phyloP scores from a whole-genome alignment of 2,797 vertebrate genomes.

The Artibeus lituratus region DNA sequence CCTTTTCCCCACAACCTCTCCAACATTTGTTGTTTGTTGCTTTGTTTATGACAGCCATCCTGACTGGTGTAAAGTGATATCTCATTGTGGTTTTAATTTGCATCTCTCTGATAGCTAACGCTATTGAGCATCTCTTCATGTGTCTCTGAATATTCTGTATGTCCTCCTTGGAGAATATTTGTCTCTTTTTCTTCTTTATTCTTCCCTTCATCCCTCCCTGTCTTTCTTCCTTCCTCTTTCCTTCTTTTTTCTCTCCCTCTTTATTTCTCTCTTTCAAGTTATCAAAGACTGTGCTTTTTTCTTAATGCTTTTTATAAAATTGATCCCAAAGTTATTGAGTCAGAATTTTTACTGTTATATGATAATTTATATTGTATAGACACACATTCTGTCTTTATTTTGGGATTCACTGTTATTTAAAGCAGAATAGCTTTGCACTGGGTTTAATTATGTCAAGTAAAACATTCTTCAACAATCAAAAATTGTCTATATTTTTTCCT shows the following conservation, averaged over 20 bases:
- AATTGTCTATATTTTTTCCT: not conserved
- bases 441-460: not conserved
- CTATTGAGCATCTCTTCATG: too few species aligned
- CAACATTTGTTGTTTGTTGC: too few species aligned
- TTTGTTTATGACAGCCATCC: too few species aligned
- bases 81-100: too few species aligned
- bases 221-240: fast-evolving
- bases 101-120: too few species aligned
- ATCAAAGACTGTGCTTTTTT: not conserved
- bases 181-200: not conserved
- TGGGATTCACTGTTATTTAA: not conserved
- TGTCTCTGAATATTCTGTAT: too few species aligned
- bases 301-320: not conserved
- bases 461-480: not conserved
- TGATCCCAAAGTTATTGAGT: not conserved
- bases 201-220: not conserved
- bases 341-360: not conserved
- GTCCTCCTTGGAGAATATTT: too few species aligned
- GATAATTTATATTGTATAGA: not conserved
- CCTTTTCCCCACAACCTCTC: too few species aligned
- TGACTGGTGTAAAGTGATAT: too few species aligned
- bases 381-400: not conserved
- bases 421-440: not conserved
- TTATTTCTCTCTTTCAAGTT: not conserved
- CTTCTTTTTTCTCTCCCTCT: fast-evolving